phyloP scores from a whole-genome alignment of 2,888 invertebrate species.

The Unio delphinus region DNA sequence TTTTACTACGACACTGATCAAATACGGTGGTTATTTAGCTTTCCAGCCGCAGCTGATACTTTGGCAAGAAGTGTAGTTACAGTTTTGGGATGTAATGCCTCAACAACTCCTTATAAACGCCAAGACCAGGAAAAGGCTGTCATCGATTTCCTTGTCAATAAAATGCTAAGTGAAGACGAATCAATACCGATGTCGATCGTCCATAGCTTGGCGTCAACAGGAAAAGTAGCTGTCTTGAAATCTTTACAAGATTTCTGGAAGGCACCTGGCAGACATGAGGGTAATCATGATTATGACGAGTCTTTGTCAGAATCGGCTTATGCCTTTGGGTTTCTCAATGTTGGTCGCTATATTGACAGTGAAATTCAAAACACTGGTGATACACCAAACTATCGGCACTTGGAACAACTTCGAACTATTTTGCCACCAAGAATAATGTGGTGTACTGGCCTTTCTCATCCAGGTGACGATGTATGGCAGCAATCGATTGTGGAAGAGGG shows the following conservation, averaged over 20 bases:
- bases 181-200: too few species aligned
- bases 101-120: too few species aligned
- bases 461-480: constrained; percentile 12
- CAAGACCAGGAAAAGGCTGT: too few species aligned
- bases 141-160: too few species aligned
- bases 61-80: too few species aligned
- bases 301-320: constrained; percentile 15
- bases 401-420: constrained; percentile 4
- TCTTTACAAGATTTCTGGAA: too few species aligned
- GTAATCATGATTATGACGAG: background rate
- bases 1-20: background rate
- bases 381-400: background rate
- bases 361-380: background rate
- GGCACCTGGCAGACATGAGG: background rate
- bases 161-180: too few species aligned
- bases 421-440: constrained; percentile 14
- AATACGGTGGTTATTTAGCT: too few species aligned
- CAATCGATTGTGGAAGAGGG: background rate
- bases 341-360: background rate
- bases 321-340: constrained; percentile 12
- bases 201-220: too few species aligned
- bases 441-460: constrained; percentile 8
- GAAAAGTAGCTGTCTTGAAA: too few species aligned
- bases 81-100: too few species aligned
- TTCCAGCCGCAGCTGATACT: too few species aligned